Evolutionary conservation across 1,140 invertebrate species (phyloP), one percentile per base, ranked within the genome.

Genomic region (Drosophila littoralis): DNA sequence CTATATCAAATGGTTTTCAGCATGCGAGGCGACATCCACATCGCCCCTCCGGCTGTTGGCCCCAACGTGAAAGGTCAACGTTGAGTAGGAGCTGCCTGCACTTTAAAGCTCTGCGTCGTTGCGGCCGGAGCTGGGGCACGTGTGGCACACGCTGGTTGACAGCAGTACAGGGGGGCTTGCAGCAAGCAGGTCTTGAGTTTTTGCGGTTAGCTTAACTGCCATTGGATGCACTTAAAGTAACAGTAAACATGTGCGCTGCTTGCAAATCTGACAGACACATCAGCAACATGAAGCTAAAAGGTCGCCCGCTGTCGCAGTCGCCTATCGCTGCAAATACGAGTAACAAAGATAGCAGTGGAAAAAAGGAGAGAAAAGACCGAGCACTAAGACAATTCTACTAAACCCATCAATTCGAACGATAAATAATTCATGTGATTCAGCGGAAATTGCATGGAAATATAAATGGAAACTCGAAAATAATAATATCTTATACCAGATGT

Each of bases 171-270:
- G n/a, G 2, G 10, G 40, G 12, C 5, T 28, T 28, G 13, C 2
- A 36, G 17, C 35, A 9, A n/a, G 17, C 15, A 17, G 52, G 40
- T 67, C 57, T 68, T 55, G 50, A 51, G 45, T 54, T 68, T 45
- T 22, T 60, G 63, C 52, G 54, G 63, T 42, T 40, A 22, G 57
- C 36, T 60, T 8, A 43, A 22, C 35, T 51, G 52, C n/a, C 59
- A 64, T 43, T 52, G 58, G 69, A 75, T 70, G 72, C 73, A 75
- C 73, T 75, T 75, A 48, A 75, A 65, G 36, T 60, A 45, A 65
- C 54, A 45, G 60, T 55, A 71, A 75, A 66, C 68, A 66, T 70
- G 72, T 75, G 58, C 72, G 52, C 10, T 69, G 58, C 57, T 70
- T 63, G 28, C 58, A 46, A 67, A 73, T 52, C 70, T 73, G 64